These are phyloP conservation scores for Scomber scombrus DNA, from an alignment of 2,113 vertebrate species.

Conservation along the genomic window DNA sequence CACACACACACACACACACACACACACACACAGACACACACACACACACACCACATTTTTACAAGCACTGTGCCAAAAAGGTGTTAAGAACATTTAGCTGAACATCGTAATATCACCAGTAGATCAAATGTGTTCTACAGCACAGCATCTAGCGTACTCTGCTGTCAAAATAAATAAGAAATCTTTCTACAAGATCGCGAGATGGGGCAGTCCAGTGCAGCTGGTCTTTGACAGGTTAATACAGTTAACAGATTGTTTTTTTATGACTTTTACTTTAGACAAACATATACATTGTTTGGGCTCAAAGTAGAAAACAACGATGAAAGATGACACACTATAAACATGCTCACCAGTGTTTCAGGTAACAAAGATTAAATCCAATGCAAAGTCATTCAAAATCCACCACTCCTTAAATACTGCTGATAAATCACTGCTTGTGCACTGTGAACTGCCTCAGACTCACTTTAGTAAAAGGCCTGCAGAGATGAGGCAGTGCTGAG, in stretches of 20 bases:
- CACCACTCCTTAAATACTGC: slow-evolving; percentile 46
- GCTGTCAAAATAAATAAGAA: slow-evolving; percentile 67
- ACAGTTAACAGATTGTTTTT: not conserved
- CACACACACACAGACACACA: not conserved
- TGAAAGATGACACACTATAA: not conserved
- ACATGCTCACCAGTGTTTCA: not conserved
- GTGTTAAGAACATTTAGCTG: not conserved
- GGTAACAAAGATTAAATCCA: not conserved
- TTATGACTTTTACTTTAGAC: not conserved
- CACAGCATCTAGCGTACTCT: slow-evolving; percentile 22
- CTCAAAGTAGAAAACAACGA: not conserved
- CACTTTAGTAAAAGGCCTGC: not conserved
- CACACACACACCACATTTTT: slow-evolving; percentile 7
- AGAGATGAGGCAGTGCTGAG: slow-evolving; percentile 16
- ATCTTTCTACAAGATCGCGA: too few species aligned
- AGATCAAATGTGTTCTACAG: not conserved
- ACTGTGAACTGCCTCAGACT: not conserved
- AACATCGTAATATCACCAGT: not conserved
- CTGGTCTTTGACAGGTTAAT: slow-evolving; percentile 7
- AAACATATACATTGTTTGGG: slow-evolving; percentile 35
- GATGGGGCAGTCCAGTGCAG: not conserved
- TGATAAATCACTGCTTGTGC: slow-evolving; percentile 15
- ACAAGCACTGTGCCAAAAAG: not conserved
- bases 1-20: not conserved
- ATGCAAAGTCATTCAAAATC: not conserved